Base-by-base conservation (phyloP, 2,888 invertebrate genomes). In the Cancer borealis region DNA sequence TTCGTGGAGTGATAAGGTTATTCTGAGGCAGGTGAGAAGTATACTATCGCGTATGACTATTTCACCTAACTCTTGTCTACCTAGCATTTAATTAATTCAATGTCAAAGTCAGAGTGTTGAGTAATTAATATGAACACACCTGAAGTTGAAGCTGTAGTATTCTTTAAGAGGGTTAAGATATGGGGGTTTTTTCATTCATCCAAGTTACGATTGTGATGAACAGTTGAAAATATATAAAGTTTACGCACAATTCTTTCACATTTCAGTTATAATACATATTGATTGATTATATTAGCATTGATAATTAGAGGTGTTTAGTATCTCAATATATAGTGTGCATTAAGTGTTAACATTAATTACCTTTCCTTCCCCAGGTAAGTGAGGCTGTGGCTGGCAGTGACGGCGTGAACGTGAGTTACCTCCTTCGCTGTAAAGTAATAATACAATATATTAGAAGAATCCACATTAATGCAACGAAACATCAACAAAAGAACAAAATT, bases 341-440 rank as follows among this genome's bases (percentile, higher is more conserved):
- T 14, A 54, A 54, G 12, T 54, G 12, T 30, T 66, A 66, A 66
- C n/a, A 21, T 8, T 66, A 66, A 14, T 21, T 79, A 30, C 30
- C 79, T 79, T 79, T 79, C 30, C 30, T 26, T 10, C 79, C 79
- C 30, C 79, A 79, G 79, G 79, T 79, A 30, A 79, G 79, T 79
- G 79, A 79, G 30, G 10, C 30, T 2, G 26, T 79, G 79, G 79
- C 79, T 30, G 79, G 30, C 12, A 14, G 26, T 26, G 26, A n/a
- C n/a, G n/a, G 79, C 30, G 79, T 30, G 14, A 30, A 79, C 30
- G 79, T 79, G 30, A 79, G 79, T 79, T 79, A 30, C 30, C 12
- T 2, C 12, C 10, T 79, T 66, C 66, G 5, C 79, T 79, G 79
- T 79, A 79, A 79, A 30, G 79, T 30, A 30, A 10, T 8, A 12